These are phyloP conservation scores for Nemotelus pantherinus DNA, from an alignment of 2,888 invertebrate species.

Conservation along the genomic window DNA sequence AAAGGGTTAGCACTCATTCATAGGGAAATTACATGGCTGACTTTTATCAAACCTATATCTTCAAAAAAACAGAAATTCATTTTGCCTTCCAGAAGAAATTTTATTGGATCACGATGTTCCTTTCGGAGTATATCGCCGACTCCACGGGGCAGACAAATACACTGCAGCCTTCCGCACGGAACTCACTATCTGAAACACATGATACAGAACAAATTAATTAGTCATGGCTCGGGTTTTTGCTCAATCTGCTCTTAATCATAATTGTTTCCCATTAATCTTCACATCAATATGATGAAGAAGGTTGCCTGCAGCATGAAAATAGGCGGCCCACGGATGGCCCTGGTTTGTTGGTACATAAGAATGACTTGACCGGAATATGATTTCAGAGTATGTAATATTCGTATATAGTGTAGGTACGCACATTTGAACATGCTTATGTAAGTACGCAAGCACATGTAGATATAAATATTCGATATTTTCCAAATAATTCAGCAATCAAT, in stretches of 20 bases:
- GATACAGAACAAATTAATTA: conserved; percentile 43
- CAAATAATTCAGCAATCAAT: no score
- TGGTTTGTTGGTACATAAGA: neutral
- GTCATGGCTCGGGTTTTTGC: conserved; percentile 36
- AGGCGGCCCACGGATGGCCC: neutral
- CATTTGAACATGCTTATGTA: no score
- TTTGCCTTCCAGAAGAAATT: conserved; percentile 1
- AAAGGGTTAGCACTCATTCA: no score
- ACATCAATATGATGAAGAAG: conserved; percentile 9
- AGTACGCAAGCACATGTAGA: no score
- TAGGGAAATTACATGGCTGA: neutral
- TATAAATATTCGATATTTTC: no score
- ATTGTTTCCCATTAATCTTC: conserved; percentile 29
- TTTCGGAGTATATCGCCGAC: neutral
- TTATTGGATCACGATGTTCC: conserved; percentile 7
- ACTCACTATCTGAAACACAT: conserved; percentile 2
- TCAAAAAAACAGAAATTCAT: conserved; percentile 3
- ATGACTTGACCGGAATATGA: no score
- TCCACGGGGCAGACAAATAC: conserved; percentile 13
- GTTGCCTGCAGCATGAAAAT: neutral
- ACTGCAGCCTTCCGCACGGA: conserved; percentile 28
- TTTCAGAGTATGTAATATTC: no score
- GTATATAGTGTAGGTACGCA: no score
- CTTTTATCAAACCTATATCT: conserved; percentile 18
- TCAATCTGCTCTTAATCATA: conserved; percentile 38